Evolutionary conservation across 2,113 vertebrate genomes (phyloP).

Genomic region (Callaeas wilsoni): DNA sequence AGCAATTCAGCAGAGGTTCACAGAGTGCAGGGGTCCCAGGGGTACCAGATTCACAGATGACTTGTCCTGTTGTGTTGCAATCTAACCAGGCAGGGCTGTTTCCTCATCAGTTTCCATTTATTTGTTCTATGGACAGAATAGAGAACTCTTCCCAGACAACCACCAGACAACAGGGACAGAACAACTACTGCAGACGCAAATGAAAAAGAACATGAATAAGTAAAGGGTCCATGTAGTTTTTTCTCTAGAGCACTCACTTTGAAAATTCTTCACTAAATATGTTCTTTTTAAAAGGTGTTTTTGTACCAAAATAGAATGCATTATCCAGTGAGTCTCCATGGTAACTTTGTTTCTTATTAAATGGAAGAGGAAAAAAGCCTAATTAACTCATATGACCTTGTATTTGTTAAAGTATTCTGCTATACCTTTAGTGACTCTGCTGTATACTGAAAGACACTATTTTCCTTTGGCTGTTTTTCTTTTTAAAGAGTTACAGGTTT

Average conservation of each 20-base stretch:
- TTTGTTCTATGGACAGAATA: not conserved
- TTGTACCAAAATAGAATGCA: slow-evolving; percentile 57
- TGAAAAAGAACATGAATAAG: not conserved
- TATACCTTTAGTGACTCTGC: not conserved
- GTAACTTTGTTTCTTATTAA: slow-evolving; percentile 73
- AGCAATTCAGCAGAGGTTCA: not conserved
- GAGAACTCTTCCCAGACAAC: not conserved
- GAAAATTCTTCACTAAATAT: slow-evolving; percentile 37
- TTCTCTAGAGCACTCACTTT: not conserved
- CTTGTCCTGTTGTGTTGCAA: not conserved
- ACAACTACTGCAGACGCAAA: not conserved
- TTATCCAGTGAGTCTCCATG: slow-evolving; percentile 65
- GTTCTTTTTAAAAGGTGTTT: slow-evolving; percentile 47
- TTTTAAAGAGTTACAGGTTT: not conserved
- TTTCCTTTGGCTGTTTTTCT: not conserved
- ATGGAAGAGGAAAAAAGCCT: slow-evolving; percentile 52
- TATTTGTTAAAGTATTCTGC: slow-evolving; percentile 53
- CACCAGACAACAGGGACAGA: not conserved
- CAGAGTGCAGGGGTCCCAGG: not conserved
- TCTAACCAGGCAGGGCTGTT: not conserved
- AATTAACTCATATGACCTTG: slow-evolving; percentile 63
- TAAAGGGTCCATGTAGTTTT: not conserved
- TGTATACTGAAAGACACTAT: not conserved
- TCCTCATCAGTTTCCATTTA: not conserved
- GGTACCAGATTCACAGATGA: not conserved